Percentiles rank a stretch among this genome's conserved stretches.
Evolutionary conservation across 2,797 vertebrate genomes (phyloP).

Genomic region (Hirundo rustica): DNA sequence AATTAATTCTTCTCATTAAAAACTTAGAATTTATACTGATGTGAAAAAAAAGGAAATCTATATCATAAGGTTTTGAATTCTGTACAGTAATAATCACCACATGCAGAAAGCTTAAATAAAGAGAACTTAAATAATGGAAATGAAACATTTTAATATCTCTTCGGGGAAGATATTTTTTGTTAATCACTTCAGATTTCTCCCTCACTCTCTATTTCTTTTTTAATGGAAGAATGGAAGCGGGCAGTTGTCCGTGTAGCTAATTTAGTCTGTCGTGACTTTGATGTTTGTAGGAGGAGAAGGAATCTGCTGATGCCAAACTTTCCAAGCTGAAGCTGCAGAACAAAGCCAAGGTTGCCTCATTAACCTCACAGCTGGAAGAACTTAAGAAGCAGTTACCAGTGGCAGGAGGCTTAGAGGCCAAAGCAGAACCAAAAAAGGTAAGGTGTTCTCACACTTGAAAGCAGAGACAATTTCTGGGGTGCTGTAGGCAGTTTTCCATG

Average conservation of each 20-base stretch:
- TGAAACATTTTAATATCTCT: background rate
- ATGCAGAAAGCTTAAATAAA: background rate
- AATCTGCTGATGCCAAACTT: slow-evolving; percentile 82
- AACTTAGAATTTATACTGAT: background rate
- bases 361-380: slow-evolving; percentile 85
- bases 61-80: background rate
- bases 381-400: slow-evolving; percentile 80
- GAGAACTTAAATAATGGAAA: background rate
- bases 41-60: background rate
- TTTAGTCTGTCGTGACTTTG: background rate
- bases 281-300: slow-evolving; percentile 82
- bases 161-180: background rate
- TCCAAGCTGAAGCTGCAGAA: slow-evolving; percentile 90
- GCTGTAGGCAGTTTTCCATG: background rate
- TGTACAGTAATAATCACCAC: background rate
- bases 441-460: background rate
- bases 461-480: background rate
- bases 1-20: background rate
- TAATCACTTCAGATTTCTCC: background rate
- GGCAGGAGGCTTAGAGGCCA: slow-evolving; percentile 61
- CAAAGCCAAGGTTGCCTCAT: slow-evolving; percentile 88
- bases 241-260: background rate
- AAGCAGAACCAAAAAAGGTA: slow-evolving; percentile 81
- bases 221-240: background rate
- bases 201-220: background rate